Conservation (phyloP, 2,888 invertebrate species). For the Nasonovia ribisnigri region DNA sequence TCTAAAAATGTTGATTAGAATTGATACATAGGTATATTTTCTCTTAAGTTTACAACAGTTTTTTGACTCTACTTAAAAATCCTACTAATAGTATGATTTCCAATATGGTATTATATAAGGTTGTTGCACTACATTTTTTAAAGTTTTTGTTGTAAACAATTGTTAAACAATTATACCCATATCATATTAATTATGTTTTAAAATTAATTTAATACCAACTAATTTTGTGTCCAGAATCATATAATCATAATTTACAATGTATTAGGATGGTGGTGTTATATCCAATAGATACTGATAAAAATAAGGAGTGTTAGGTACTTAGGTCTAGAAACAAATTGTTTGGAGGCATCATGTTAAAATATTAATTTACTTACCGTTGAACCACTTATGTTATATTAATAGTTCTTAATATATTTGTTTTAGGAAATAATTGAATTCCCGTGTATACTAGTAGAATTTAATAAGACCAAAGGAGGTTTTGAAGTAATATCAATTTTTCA, state of each 20-base stretch:
- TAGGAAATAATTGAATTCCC: slow-evolving; percentile 63
- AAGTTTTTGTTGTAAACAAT: background rate
- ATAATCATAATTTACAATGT: background rate
- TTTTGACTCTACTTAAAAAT: background rate
- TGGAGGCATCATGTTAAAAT: background rate
- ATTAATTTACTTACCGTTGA: background rate
- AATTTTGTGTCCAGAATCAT: background rate
- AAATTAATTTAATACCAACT: background rate
- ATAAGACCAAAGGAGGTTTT: background rate
- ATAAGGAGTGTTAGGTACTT: background rate
- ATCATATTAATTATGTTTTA: background rate
- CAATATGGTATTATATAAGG: background rate
- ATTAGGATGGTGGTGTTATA: background rate
- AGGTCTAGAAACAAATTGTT: background rate
- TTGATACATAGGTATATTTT: background rate
- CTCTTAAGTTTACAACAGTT: background rate
- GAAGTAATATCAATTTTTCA: slow-evolving; percentile 44
- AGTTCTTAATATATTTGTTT: slow-evolving; percentile 16
- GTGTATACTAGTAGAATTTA: slow-evolving; percentile 33
- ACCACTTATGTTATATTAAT: background rate
- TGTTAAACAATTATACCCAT: background rate
- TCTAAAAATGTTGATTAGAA: background rate
- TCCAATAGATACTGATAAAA: background rate
- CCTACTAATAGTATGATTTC: background rate
- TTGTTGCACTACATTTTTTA: background rate